Percentiles rank a stretch among this genome's conserved stretches.
These are phyloP conservation scores for Drosophila birchii DNA, from an alignment of 2,888 invertebrate genomes.

Conservation along the genomic window DNA sequence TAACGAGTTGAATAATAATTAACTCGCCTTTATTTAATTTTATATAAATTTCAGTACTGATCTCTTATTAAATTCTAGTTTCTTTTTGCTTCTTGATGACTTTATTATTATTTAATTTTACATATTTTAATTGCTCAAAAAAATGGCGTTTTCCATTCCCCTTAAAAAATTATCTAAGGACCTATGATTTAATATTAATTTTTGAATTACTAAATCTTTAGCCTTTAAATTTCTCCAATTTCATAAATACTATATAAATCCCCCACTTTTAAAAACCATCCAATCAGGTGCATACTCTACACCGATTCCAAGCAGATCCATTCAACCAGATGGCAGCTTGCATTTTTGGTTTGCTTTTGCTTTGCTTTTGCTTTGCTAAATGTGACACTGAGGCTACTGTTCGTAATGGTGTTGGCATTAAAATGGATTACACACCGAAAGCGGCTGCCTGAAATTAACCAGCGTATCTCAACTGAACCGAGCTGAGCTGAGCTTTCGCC, in stretches of 20 bases:
- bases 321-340: slow-evolving; percentile 59
- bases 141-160: not conserved
- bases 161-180: not conserved
- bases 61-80: not conserved
- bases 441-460: slow-evolving; percentile 63
- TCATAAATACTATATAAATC: not conserved
- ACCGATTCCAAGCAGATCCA: slow-evolving; percentile 39
- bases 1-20: not conserved
- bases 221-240: not conserved
- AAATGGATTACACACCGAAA: slow-evolving; percentile 78
- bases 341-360: slow-evolving; percentile 40
- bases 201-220: not conserved
- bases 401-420: slow-evolving; percentile 80
- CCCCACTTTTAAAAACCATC: too few species aligned
- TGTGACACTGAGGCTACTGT: slow-evolving; percentile 81
- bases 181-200: fast-evolving
- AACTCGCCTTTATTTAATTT: not conserved
- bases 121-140: not conserved
- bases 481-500: slow-evolving; percentile 65
- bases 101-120: not conserved
- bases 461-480: slow-evolving; percentile 20
- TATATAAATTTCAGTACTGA: not conserved
- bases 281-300: slow-evolving; percentile 15
- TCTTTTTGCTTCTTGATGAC: not conserved
- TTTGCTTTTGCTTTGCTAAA: slow-evolving; percentile 72